Base-by-base conservation (phyloP, 2,797 vertebrate genomes). In the Chanos chanos region DNA sequence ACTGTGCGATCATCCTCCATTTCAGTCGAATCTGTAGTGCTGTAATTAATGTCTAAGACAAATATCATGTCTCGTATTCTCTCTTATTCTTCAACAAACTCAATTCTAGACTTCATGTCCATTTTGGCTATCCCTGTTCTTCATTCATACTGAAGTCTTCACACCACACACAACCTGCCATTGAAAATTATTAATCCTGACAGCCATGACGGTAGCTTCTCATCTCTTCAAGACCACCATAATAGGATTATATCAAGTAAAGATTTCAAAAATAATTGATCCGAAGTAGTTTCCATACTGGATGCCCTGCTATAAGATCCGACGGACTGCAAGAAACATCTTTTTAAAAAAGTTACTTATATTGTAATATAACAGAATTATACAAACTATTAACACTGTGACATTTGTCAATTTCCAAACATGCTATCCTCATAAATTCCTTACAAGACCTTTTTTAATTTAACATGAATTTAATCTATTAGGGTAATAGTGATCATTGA, bases 211-310 rank as follows among this genome's bases (percentile, higher is more conserved):
- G 43, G 24, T 53, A 39, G 33, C 34, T 9, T 48, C 59, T 51
- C 37, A 24, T 61, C 47, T 64, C 43, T 31, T 40, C 37, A 41
- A 50, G 5, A 55, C 4, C 8, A 22, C 36, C 36, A 57, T 66
- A 71, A 61, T 51, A n/a, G 59, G 54, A 12, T 48, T 55, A 64
- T 60, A 69, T 54, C n/a, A 68, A 51, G 34, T 43, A 51, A 55
- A 43, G 51, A 66, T 59, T 36, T 51, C 56, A n/a, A 47, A 56
- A 75, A 69, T 69, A 45, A 75, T 68, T 73, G 8, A 7, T 49
- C 59, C 58, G 66, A 72, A 73, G 68, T 51, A 31, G 33, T 61
- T 66, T 68, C 58, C 28, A 63, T 68, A 75, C 64, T 66, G 41
- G 51, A 66, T 58, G 48, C 64, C 54, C 68, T 15, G 24, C 60